A percentile compares a stretch with the other conserved stretches of the same genome.
Conservation (phyloP, 1,140 invertebrate genomes). For the Fopius arisanus region DNA sequence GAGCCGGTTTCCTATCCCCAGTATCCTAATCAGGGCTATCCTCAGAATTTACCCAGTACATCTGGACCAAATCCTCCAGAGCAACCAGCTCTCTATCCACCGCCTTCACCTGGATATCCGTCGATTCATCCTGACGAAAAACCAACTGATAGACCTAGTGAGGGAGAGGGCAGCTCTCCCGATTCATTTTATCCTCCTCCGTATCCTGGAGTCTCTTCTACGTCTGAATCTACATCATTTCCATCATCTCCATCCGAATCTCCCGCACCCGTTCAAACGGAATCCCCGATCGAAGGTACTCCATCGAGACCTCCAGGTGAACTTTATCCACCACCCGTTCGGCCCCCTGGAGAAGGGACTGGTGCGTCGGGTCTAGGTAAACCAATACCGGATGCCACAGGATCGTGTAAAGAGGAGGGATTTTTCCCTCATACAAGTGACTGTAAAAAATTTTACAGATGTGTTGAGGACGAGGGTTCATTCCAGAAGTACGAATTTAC, state of each 20-base stretch:
- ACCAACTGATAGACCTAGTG: not conserved
- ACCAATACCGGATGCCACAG: not conserved
- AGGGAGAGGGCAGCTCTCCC: not conserved
- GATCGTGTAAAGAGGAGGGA: constrained; percentile 53
- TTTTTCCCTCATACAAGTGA: constrained; percentile 69
- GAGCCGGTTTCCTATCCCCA: not conserved
- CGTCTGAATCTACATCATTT: not conserved
- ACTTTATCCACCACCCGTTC: not conserved
- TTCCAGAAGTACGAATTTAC: constrained; percentile 70
- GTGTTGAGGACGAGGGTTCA: constrained; percentile 66
- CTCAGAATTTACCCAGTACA: not conserved
- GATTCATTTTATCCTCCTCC: not conserved
- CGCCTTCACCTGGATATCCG: not conserved
- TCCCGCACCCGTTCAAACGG: not conserved
- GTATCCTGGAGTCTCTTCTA: not conserved
- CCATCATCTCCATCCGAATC: not conserved
- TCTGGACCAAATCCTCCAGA: not conserved
- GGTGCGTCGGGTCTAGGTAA: not conserved
- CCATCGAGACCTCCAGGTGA: constrained; percentile 13
- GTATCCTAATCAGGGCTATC: not conserved
- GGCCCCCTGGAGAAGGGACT: constrained; percentile 13
- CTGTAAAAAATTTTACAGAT: constrained; percentile 75
- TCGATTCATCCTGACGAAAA: not conserved
- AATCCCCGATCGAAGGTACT: not conserved
- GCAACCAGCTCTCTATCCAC: not conserved